Evolutionary conservation across 1,140 invertebrate species (phyloP), one percentile per base, ranked within the genome.

Genomic region (Anagrus nilaparvatae): DNA sequence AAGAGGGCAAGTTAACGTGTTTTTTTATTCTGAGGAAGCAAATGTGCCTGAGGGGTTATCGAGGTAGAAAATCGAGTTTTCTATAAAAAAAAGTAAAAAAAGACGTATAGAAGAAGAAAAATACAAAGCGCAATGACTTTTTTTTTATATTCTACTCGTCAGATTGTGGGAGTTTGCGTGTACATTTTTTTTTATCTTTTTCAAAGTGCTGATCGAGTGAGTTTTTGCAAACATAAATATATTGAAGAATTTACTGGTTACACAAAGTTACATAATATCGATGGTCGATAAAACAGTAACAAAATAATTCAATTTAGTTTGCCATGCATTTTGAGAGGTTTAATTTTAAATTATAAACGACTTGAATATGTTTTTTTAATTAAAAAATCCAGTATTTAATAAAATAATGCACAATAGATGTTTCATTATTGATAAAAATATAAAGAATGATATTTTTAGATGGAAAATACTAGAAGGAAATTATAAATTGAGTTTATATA

Each of bases 241-340:
- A 33, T 16, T 12, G 10, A 8, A 28, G 23, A 9, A 18, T 18
- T 36, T 35, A 23, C 24, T 23, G 17, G 12, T 20, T 6, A 25
- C 17, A 19, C 7, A 33, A 20, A 13, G 6, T 35, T 23, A 35
- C 30, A n/a, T 23, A 14, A 33, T 50, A 56, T 55, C 54, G 38
- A 39, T 47, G 25, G 52, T 39, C 46, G 57, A 57, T 59, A 59
- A 59, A 48, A 43, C 50, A 54, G 50, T 48, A 44, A 48, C 57
- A 60, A 59, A 55, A 55, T 54, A 59, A 56, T 60, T 63, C 51
- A 57, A 62, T 34, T 61, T 62, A 60, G 60, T 59, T 58, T 57
- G 60, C 59, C 51, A 63, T 61, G 56, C 57, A 57, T 58, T 12
- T 20, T 54, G 59, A 52, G 50, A 56, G 49, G 55, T 60, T 53